Evolutionary conservation across 2,113 vertebrate species (phyloP).

Genomic region (Saimiri boliviensis): DNA sequence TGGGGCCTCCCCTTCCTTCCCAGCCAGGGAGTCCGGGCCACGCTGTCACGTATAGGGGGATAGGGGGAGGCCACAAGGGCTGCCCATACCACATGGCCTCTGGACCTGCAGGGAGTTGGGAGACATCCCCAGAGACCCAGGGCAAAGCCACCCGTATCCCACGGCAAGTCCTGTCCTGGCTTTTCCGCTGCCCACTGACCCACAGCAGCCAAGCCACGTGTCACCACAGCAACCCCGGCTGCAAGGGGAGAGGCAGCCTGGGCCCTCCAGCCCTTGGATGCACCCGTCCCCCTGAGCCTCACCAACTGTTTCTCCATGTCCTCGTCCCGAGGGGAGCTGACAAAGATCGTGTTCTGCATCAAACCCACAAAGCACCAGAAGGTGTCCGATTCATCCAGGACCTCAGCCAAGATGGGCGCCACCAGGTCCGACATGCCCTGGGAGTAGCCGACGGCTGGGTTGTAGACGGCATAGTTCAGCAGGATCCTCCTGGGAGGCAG

Average conservation of each 20-base stretch:
- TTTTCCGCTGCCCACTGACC: not conserved
- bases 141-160: accelerated
- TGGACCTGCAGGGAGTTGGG: not conserved
- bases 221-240: not conserved
- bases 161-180: accelerated
- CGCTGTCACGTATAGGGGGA: accelerated
- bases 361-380: conserved; percentile 99
- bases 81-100: not conserved
- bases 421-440: conserved; percentile 99
- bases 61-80: not conserved
- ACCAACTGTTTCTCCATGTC: conserved; percentile 99
- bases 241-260: not conserved
- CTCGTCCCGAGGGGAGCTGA: conserved; percentile 96
- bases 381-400: conserved; percentile 96
- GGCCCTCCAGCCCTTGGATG: accelerated
- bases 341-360: conserved; percentile 99
- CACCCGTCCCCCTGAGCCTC: conserved; percentile 60
- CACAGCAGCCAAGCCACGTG: accelerated
- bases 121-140: not conserved
- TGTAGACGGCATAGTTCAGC: conserved; percentile 97
- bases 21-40: not conserved
- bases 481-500: conserved; percentile 88
- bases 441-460: conserved; percentile 94
- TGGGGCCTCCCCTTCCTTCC: too few relatives aligned
- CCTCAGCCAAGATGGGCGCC: conserved; percentile 95